A percentile compares a stretch with the other conserved stretches of the same genome.
Conservation (phyloP, 1,140 invertebrate species). For the Orchestia grillus region DNA sequence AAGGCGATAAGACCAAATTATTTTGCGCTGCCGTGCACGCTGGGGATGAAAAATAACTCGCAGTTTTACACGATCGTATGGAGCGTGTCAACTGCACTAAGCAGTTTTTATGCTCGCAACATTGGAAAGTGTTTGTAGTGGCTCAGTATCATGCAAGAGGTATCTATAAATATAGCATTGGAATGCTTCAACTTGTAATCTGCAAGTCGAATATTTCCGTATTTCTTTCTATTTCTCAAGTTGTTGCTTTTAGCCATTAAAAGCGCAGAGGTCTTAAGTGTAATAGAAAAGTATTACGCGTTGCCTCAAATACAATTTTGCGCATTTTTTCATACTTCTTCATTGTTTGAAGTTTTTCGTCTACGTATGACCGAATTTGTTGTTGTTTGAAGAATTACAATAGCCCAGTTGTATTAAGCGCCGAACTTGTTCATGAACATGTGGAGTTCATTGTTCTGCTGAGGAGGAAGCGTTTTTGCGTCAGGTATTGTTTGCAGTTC, state of each 20-base stretch:
- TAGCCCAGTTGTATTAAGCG: neutral
- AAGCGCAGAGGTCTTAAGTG: neutral
- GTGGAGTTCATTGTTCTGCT: neutral
- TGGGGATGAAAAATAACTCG: neutral
- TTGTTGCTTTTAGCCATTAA: neutral
- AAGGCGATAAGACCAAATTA: slow-evolving; percentile 15
- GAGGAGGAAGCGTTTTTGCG: neutral
- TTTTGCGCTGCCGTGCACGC: neutral
- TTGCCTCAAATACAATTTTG: too few species aligned
- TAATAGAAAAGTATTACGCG: neutral
- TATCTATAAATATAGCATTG: neutral
- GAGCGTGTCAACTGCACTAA: neutral
- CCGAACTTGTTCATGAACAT: neutral
- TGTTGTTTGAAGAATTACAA: neutral
- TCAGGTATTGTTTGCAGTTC: neutral
- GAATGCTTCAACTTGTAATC: neutral
- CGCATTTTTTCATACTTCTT: neutral
- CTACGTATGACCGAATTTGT: neutral
- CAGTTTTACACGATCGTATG: neutral
- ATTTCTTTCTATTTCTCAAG: neutral
- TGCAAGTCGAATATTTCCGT: neutral
- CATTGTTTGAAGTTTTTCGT: neutral
- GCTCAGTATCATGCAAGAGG: neutral
- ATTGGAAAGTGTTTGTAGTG: neutral
- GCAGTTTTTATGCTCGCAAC: neutral